phyloP scores from a whole-genome alignment of 2,113 vertebrate genomes.

The Catagonus wagneri region DNA sequence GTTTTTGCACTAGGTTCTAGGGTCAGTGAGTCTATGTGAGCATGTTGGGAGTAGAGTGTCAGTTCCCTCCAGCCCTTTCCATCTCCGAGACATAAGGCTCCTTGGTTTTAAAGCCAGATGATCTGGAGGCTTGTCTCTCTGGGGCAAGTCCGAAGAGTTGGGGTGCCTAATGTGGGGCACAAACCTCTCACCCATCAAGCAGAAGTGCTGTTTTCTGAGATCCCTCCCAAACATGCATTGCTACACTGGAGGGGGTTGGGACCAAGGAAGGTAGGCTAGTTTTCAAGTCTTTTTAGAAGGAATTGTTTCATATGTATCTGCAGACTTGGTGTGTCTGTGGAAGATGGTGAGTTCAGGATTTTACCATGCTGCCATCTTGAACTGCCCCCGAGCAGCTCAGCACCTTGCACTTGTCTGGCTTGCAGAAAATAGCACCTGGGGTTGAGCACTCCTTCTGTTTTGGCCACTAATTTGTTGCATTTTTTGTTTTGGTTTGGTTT shows the following conservation, averaged over 20 bases:
- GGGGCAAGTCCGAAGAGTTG: neutral
- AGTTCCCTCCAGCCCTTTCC: neutral
- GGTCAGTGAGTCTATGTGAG: neutral
- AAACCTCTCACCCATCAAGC: neutral
- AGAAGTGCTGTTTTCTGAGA: neutral
- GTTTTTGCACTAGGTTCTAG: neutral
- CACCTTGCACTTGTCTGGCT: neutral
- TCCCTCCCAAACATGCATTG: neutral
- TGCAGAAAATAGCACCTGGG: neutral
- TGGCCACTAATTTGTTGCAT: neutral
- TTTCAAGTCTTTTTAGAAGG: neutral
- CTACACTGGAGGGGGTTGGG: neutral
- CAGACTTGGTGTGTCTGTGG: neutral
- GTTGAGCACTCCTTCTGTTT: neutral
- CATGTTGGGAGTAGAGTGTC: neutral
- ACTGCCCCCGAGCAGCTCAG: neutral
- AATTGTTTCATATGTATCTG: neutral
- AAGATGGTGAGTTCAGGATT: neutral
- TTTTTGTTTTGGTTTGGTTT: neutral
- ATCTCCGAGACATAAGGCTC: neutral
- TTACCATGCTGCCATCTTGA: neutral
- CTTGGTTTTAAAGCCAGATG: neutral
- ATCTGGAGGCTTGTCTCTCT: neutral
- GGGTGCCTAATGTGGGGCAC: neutral
- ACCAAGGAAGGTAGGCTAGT: neutral